Evolutionary conservation across 2,113 vertebrate species (phyloP).

Genomic region (Manacus vitellinus): DNA sequence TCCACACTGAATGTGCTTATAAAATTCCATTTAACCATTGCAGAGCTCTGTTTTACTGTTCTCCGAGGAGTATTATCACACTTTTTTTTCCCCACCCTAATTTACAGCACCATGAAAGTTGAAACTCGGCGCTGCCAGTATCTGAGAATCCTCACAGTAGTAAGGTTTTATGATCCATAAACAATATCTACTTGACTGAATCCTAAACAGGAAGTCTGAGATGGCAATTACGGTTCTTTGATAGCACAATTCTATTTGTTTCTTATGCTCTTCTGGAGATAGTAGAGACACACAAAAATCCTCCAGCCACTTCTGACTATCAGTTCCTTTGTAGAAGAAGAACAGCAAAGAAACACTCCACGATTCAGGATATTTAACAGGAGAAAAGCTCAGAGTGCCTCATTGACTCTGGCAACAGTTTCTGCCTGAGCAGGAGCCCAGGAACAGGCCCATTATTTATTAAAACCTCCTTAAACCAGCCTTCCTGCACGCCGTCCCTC

Average conservation of each 20-base stretch:
- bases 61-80: constrained; percentile 77
- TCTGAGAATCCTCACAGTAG: constrained; percentile 74
- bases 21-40: constrained; percentile 86
- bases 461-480: not conserved
- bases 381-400: not conserved
- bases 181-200: constrained; percentile 74
- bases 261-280: constrained; percentile 15
- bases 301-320: not conserved
- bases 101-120: constrained; percentile 80
- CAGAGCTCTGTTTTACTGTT: constrained; percentile 69
- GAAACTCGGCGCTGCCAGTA: constrained; percentile 55
- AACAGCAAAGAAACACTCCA: not conserved
- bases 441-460: constrained; percentile 17
- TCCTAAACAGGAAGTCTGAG: constrained; percentile 73
- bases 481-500: not conserved
- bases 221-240: constrained; percentile 36
- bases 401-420: not conserved
- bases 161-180: constrained; percentile 81
- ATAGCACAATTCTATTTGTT: constrained; percentile 24
- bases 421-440: not conserved
- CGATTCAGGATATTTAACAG: not conserved
- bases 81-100: constrained; percentile 21
- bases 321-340: not conserved
- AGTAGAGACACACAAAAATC: constrained; percentile 1
- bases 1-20: constrained; percentile 78